Evolutionary conservation across 2,888 invertebrate species (phyloP).

Genomic region (Athrips mouffetella): DNA sequence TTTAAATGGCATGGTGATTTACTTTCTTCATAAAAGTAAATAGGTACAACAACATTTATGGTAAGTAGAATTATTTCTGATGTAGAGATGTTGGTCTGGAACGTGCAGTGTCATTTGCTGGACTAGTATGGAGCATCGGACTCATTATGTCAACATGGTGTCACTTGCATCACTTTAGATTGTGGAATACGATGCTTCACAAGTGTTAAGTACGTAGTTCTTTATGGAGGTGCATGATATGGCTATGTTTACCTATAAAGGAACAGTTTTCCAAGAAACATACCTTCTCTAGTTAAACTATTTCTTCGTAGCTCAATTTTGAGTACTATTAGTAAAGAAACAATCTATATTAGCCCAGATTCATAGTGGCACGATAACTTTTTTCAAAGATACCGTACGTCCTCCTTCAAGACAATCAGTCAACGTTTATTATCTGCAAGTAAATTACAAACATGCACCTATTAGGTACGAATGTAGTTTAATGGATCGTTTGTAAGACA

Average conservation of each 20-base stretch:
- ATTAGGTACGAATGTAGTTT: slow-evolving; percentile 12
- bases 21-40: too few relatives aligned
- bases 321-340: too few relatives aligned
- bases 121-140: slow-evolving; percentile 12
- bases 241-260: too few relatives aligned
- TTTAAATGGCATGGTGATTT: too few relatives aligned
- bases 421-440: slow-evolving; percentile 9
- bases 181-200: slow-evolving; percentile 13
- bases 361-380: not conserved
- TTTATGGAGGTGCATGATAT: too few relatives aligned
- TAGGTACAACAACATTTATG: too few relatives aligned
- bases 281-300: too few relatives aligned
- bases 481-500: slow-evolving; percentile 12
- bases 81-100: not conserved
- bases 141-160: slow-evolving; percentile 14
- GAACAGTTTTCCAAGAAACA: too few relatives aligned
- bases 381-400: not conserved
- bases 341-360: not conserved
- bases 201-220: too few relatives aligned
- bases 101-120: slow-evolving; percentile 9
- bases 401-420: slow-evolving; percentile 8
- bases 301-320: too few relatives aligned
- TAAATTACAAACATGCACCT: slow-evolving; percentile 11
- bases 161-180: slow-evolving; percentile 12
- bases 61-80: slow-evolving; percentile 3